Base-by-base conservation (phyloP, 2,797 vertebrate species). In the Octomys mimax region DNA sequence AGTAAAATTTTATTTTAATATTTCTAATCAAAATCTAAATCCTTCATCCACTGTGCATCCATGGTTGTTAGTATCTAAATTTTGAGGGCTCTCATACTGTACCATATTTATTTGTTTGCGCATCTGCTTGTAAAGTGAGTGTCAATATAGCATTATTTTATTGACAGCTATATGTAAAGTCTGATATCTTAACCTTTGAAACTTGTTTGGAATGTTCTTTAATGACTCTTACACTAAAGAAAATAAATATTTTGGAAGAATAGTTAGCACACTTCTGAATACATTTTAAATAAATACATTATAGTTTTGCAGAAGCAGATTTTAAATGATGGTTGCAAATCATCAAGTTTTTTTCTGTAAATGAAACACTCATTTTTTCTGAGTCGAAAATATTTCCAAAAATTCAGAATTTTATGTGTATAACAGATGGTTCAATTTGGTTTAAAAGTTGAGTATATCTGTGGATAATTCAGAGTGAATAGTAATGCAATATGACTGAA, bases 371-470 rank as follows among this genome's bases (percentile, higher is more conserved):
- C 7, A 62, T 70, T 92, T 95, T 85, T 49, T 57, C 85, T 75
- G 36, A 89, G 61, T 87, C 95, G 71, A 95, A 89, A 96, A 89
- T 31, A 95, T 97, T 95, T 96, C 62, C 89, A 94, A 94, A 62
- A 88, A 95, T 92, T 94, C 89, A 95, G 21, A 59, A n/a, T 93
- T 96, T 54, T 94, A 68, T 71, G n/a, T 85, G 75, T 92, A 42
- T 86, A 95, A 85, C 95, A 97, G 96, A 96, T 94, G 94, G 95
- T 92, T 96, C 83, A 91, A 82, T 97, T 96, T 95, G 54, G 64
- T 85, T 94, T 96, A 85, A 95, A 96, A 95, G 81, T 96, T 97
- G 92, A 64, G 36, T 87, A 77, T 92, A 78, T 94, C 61, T 83
- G 71, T 57, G 61, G 36, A 95, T 95, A 96, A 96, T 89, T 87